These are phyloP conservation scores for Anser brachyrhynchus DNA, from an alignment of 2,113 vertebrate species.

Conservation along the genomic window DNA sequence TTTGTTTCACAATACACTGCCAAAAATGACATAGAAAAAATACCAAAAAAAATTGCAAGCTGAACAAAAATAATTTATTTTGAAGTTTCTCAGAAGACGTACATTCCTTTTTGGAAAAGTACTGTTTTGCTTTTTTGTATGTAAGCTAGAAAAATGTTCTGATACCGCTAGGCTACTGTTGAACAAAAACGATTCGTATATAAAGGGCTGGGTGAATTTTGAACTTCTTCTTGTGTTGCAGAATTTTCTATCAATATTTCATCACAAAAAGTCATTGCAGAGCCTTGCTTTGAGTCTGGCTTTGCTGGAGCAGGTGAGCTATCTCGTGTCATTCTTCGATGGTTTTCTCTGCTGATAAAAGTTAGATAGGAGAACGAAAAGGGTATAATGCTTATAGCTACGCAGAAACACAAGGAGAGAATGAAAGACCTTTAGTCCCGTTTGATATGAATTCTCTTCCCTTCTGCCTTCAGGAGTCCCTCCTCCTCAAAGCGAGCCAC, in stretches of 20 bases:
- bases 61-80: not conserved
- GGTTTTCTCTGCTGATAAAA: not conserved
- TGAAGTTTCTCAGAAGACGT: not conserved
- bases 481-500: not conserved
- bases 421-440: not conserved
- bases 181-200: not conserved
- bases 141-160: not conserved
- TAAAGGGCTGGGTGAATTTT: not conserved
- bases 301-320: not conserved
- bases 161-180: fast-evolving
- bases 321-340: not conserved
- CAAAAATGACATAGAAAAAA: not conserved
- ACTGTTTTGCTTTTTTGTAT: not conserved
- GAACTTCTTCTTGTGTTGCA: not conserved
- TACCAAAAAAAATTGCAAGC: not conserved
- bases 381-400: not conserved
- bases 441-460: not conserved
- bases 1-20: not conserved
- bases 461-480: not conserved
- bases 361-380: not conserved
- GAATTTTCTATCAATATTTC: constrained; percentile 34
- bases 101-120: not conserved
- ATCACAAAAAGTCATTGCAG: not conserved
- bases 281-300: not conserved
- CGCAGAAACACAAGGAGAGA: not conserved